phyloP scores from a whole-genome alignment of 2,113 vertebrate species.

The Dicaeum eximium region DNA sequence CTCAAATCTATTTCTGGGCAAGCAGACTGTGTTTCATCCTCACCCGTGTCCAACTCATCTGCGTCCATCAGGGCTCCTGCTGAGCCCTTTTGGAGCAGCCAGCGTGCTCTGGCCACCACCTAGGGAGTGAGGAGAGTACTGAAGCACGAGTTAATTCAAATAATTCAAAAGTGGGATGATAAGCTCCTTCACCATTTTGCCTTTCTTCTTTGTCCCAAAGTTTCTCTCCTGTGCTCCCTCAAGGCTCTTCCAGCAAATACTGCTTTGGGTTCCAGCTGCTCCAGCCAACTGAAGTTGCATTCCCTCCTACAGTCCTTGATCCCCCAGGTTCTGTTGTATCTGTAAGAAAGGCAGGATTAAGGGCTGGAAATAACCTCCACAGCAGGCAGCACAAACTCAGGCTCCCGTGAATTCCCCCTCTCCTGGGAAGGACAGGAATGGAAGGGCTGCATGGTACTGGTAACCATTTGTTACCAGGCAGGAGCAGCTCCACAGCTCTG shows the following conservation, averaged over 20 bases:
- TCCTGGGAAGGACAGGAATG: not conserved
- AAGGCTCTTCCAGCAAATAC: not conserved
- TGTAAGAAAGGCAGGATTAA: not conserved
- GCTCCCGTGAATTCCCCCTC: not conserved
- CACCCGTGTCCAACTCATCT: slow-evolving; percentile 27
- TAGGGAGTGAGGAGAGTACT: not conserved
- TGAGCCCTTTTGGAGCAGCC: not conserved
- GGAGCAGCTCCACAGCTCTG: not conserved
- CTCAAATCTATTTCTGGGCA: slow-evolving; percentile 25
- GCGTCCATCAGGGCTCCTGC: not conserved
- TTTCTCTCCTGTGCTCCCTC: not conserved
- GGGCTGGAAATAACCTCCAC: not conserved
- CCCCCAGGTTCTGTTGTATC: not conserved
- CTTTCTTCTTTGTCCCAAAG: not conserved
- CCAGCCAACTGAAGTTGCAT: not conserved
- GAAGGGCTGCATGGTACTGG: not conserved
- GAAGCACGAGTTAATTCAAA: not conserved
- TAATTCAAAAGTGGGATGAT: not conserved
- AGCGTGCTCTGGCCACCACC: not conserved
- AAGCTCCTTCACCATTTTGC: not conserved
- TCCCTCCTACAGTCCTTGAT: not conserved
- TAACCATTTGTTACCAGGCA: not conserved
- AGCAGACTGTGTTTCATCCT: slow-evolving; percentile 29
- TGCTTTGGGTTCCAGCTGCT: slow-evolving; percentile 14
- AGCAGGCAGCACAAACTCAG: not conserved